Evolutionary conservation across 2,797 vertebrate species (phyloP), one percentile per base, ranked within the genome.

Genomic region (Leuciscus waleckii): DNA sequence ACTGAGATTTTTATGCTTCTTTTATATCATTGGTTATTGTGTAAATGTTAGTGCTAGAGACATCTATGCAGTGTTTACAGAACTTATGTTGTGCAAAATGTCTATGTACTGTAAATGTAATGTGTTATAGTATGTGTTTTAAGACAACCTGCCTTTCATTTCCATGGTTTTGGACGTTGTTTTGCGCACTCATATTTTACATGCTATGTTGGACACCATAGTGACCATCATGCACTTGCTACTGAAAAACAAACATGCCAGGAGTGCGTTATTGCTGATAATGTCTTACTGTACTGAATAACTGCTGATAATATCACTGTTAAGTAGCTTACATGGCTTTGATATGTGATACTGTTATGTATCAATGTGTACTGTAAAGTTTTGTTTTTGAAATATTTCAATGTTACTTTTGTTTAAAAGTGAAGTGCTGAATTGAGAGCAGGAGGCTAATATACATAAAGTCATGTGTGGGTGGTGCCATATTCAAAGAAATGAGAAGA

Each of bases 51-150:
- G 93, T 93, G 91, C 92, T 90, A 90, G 92, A 69, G 91, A 94
- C 93, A 92, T 90, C 93, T 94, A 94, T 94, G 93, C 92, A 93
- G 91, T 93, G 92, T 93, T 92, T 93, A 92, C 92, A 91, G 85
- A 93, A 91, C 89, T 82, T 89, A 82, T 88, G 93, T 92, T 91
- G 93, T 95, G 92, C 92, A 92, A 89, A 82, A 91, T 85, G 89
- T 92, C 91, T 81, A 91, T 86, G 87, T 88, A 85, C 83, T 89
- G 87, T 91, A 85, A 88, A 76, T 86, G 93, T 76, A 63, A 76
- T 76, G 92, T 93, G 92, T 89, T 46, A 92, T 92, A 90, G 80
- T 90, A 90, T 91, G 89, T 92, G 87, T 91, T 92, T 92, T 91
- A 68, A 79, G 83, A 89, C 87, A 86, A 86, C 89, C 86, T 90